Base-by-base conservation (phyloP, 2,888 invertebrate species). In the Agonopterix subpropinquella region DNA sequence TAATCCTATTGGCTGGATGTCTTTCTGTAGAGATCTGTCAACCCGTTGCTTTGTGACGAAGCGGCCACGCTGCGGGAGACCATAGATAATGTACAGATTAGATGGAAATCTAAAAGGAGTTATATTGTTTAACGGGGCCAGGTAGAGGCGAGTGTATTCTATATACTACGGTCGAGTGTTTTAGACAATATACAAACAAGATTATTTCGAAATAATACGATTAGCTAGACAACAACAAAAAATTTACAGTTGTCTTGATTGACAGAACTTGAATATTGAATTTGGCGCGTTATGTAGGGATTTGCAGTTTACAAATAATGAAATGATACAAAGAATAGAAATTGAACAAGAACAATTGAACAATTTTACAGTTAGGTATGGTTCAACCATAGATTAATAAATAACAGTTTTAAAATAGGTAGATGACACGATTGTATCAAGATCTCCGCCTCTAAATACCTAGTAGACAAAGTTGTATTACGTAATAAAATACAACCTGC, bases 41-140 rank as follows among this genome's bases (percentile, higher is more conserved):
- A 87, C 87, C 86, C 85, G 80, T 84, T 84, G 81, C 83, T 88
- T 88, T 87, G 87, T 86, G 78, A 73, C 64, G 77, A 70, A 71
- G 77, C 82, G 82, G 70, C 74, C 70, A 63, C 86, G 56, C 87
- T 43, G 74, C 85, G 70, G 84, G 87, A 77, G 73, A 64, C 75
- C 59, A 56, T 73, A 77, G 83, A 86, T 85, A 80, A 84, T 77
- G 74, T 74, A 73, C 68, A 83, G 87, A 86, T 86, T 82, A 87
- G 84, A 87, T 87, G 75, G 64, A 77, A 80, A 87, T 86, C 84
- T 79, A 68, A 70, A 74, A 72, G 73, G 73, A 72, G 73, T 70
- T 70, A 77, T 81, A 85, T 87, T 86, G 86, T 86, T 80, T 83
- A 78, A 77, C 66, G 61, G 67, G 54, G 62, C 65, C 85, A 86